These are phyloP conservation scores for Syrphus vitripennis DNA, from an alignment of 2,888 invertebrate genomes.

Conservation along the genomic window DNA sequence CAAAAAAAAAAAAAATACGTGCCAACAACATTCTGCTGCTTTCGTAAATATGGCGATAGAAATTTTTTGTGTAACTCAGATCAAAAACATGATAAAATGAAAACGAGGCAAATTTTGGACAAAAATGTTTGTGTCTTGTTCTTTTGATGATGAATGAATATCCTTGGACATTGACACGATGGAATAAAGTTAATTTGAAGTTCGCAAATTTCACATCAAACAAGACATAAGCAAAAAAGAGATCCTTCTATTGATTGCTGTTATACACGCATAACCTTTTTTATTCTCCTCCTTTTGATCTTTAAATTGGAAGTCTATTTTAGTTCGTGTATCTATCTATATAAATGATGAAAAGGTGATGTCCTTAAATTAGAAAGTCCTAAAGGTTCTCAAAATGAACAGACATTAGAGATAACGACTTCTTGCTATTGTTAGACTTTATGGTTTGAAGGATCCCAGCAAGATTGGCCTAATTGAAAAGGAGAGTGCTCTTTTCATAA, in stretches of 20 bases:
- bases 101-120: constrained; percentile 17
- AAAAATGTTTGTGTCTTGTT: not conserved
- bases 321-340: too few species aligned
- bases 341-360: not conserved
- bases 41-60: not conserved
- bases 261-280: not conserved
- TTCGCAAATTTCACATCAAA: too few species aligned
- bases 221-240: not conserved
- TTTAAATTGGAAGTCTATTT: not conserved
- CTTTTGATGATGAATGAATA: not conserved
- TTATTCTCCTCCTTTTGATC: not conserved
- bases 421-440: not conserved
- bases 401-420: constrained; percentile 9
- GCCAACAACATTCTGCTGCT: not conserved
- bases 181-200: not conserved
- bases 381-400: not conserved
- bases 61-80: not conserved
- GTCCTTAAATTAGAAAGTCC: not conserved
- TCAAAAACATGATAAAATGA: constrained; percentile 2
- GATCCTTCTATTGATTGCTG: not conserved
- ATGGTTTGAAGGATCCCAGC: not conserved
- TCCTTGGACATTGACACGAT: not conserved
- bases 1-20: constrained; percentile 1
- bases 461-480: constrained; percentile 23
- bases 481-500: not conserved